Base-by-base conservation (phyloP, 2,113 vertebrate species). In the Meriones unguiculatus region DNA sequence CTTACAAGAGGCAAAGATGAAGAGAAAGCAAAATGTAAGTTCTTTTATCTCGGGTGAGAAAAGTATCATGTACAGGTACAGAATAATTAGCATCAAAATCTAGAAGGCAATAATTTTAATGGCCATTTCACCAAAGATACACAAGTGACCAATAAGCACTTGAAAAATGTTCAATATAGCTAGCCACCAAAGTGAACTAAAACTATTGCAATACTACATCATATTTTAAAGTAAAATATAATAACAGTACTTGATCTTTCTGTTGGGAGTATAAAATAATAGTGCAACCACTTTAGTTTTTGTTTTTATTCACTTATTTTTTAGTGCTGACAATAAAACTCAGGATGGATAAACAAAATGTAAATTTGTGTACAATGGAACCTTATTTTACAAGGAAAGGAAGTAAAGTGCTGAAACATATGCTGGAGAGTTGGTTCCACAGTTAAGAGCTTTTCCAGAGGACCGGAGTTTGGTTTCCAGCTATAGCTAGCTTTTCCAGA, bases 1-100 rank as follows among this genome's bases (percentile, higher is more conserved):
- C 99, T 99, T 96, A 99, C 99, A 59, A 99, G 99, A 98, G 99
- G 99, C 94, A 99, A 98, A 69, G 99, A 99, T 99, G 99, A 99
- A 98, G 99, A 99, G 98, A 99, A 99, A 98, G 98, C 99, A 95
- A 99, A 99, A 98, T 99, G 99, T 99, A 98, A 99, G 99, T 99
- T 78, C 2, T 57, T 59, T 82, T 96, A 76, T 87, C 76, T 96
- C 70, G 81, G 70, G 77, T 93, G 28, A 52, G 90, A 80, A 73
- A 75, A 81, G 46, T 85, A 59, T 81, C 54, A 75, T 76, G 6
- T 77, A n/a, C n/a, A n/a, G n/a, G 17, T 95, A 28, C 35, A 89
- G 57, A 96, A 75, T 92, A 91, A 75, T 95, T 91, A 90, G 59
- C 54, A 50, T 87, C 67, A 94, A 88, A 88, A 73, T 73, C 67